Conservation (phyloP, 2,888 invertebrate species). For the Cylloceria caligata region DNA sequence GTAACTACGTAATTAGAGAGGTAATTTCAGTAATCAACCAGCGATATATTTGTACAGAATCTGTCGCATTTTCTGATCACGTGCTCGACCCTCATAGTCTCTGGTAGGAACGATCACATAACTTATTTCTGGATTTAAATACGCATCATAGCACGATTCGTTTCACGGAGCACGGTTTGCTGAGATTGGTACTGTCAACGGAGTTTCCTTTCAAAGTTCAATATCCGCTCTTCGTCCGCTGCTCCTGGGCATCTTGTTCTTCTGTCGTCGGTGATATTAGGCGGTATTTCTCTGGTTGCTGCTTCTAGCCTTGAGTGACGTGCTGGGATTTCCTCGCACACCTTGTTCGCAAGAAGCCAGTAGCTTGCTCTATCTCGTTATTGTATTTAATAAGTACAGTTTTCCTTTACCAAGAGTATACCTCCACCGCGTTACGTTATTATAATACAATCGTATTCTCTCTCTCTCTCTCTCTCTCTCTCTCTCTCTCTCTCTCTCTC, state of each 20-base stretch:
- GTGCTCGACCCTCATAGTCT: no score
- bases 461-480: background rate
- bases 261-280: background rate
- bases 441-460: background rate
- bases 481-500: background rate
- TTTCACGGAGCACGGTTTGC: no score
- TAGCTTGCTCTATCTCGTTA: constrained; percentile 1
- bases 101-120: background rate
- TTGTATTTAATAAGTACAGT: constrained; percentile 16
- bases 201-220: background rate
- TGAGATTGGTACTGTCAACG: background rate
- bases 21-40: no score
- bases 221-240: background rate
- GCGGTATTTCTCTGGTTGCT: background rate
- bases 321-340: constrained; percentile 3
- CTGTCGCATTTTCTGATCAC: no score
- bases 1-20: no score
- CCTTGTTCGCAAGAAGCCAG: constrained; percentile 10
- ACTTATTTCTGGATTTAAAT: background rate
- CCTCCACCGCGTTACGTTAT: background rate
- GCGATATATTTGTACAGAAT: no score
- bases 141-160: background rate
- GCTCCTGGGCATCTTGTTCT: background rate
- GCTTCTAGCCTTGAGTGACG: constrained; percentile 2
- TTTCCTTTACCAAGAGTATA: no score